Percentiles rank a stretch among this genome's conserved stretches.
Conservation (phyloP, 2,797 vertebrate species). For the Tadarida brasiliensis region DNA sequence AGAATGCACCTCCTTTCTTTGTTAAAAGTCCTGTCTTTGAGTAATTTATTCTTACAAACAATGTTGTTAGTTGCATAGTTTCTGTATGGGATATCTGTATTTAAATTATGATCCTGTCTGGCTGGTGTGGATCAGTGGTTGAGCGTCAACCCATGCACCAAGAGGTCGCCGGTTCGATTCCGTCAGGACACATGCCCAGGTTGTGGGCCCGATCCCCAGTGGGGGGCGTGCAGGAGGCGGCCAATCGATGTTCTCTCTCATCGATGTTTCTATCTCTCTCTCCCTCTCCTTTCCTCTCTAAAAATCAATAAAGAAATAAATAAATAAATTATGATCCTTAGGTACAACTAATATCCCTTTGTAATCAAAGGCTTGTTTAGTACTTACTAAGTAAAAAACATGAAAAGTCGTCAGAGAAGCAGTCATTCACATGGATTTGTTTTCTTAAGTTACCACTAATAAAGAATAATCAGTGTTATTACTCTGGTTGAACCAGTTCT, state of each 20-base stretch:
- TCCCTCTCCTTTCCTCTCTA: too few relatives aligned
- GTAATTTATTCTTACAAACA: neutral
- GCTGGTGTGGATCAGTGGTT: too few relatives aligned
- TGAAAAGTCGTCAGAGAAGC: neutral
- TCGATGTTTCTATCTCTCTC: too few relatives aligned
- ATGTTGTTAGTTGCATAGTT: neutral
- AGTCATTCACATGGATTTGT: neutral
- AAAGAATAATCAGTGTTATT: neutral
- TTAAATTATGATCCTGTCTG: neutral
- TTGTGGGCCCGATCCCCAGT: too few relatives aligned
- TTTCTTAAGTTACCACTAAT: slow-evolving; percentile 52
- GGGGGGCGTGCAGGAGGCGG: too few relatives aligned
- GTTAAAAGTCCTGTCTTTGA: neutral
- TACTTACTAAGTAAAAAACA: neutral
- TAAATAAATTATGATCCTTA: neutral
- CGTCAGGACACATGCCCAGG: too few relatives aligned
- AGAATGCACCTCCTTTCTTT: neutral
- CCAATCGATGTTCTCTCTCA: too few relatives aligned
- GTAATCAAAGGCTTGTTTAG: neutral
- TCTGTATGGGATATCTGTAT: neutral
- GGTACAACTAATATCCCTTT: neutral
- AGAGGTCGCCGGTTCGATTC: too few relatives aligned
- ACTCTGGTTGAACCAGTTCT: neutral
- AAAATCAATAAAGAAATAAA: too few relatives aligned
- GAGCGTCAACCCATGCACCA: too few relatives aligned